These are phyloP conservation scores for Orussus abietinus DNA, from an alignment of 1,140 invertebrate genomes.

Conservation along the genomic window DNA sequence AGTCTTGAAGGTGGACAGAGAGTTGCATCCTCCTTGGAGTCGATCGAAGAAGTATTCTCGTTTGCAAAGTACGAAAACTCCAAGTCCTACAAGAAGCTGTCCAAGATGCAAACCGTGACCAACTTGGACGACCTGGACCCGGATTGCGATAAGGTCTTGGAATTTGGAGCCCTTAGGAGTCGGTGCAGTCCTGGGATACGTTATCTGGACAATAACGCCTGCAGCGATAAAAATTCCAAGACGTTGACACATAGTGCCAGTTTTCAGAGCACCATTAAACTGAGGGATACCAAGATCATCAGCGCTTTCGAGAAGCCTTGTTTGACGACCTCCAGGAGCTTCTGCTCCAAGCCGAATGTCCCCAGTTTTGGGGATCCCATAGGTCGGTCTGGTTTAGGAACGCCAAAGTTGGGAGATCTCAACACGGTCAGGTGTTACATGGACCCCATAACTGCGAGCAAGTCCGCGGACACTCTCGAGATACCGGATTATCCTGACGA, in stretches of 20 bases:
- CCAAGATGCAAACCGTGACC: conserved; percentile 12
- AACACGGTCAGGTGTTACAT: conserved; percentile 23
- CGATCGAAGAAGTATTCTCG: conserved; percentile 1
- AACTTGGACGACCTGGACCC: conserved; percentile 14
- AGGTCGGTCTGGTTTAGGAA: background rate
- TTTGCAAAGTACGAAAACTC: background rate
- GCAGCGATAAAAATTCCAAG: conserved; percentile 17
- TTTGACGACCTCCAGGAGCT: conserved; percentile 22
- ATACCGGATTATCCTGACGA: background rate
- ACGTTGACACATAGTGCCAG: conserved; percentile 29
- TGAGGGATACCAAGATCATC: conserved; percentile 19
- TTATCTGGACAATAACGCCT: conserved; percentile 26
- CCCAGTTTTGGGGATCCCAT: too few species aligned
- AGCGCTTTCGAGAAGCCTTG: conserved; percentile 15
- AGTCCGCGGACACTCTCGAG: conserved; percentile 2
- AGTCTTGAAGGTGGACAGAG: background rate
- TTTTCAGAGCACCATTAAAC: conserved; percentile 25
- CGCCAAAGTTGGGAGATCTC: conserved; percentile 23
- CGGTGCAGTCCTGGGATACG: conserved; percentile 13
- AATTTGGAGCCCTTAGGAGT: conserved; percentile 15
- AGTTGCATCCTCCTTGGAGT: background rate
- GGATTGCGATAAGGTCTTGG: conserved; percentile 15
- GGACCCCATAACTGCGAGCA: conserved; percentile 20
- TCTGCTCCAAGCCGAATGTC: conserved; percentile 13
- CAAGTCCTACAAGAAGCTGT: conserved; percentile 1